A percentile compares a stretch with the other conserved stretches of the same genome.
These are phyloP conservation scores for Eremobia ochroleuca DNA, from an alignment of 2,888 invertebrate species.

Conservation along the genomic window DNA sequence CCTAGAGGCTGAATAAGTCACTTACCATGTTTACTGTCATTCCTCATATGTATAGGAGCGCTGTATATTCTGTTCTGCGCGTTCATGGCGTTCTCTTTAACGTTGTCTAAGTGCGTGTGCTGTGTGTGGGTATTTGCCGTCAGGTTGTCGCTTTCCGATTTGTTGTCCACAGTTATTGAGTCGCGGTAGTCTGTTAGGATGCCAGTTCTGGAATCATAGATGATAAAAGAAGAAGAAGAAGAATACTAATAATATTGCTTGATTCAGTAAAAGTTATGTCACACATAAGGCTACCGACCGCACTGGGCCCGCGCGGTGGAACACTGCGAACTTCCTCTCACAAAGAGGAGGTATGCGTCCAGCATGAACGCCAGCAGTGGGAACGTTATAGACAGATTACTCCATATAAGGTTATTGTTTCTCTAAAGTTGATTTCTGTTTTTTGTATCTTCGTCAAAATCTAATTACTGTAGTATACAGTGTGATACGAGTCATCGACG, in stretches of 20 bases:
- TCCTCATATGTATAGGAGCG: slow-evolving; percentile 87
- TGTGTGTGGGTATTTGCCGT: slow-evolving; percentile 85
- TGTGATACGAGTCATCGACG: no score
- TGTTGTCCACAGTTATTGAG: slow-evolving; percentile 86
- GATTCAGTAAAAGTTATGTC: background rate
- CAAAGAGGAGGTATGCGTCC: background rate
- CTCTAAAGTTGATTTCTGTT: background rate
- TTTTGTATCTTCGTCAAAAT: background rate
- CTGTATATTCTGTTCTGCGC: slow-evolving; percentile 87
- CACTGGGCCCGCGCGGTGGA: background rate
- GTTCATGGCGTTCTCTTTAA: slow-evolving; percentile 81
- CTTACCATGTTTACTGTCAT: slow-evolving; percentile 87
- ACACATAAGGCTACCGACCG: no score
- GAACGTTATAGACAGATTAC: background rate
- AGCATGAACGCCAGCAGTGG: background rate
- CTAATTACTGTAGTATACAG: background rate
- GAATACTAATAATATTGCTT: background rate
- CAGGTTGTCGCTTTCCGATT: slow-evolving; percentile 86
- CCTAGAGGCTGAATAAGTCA: background rate
- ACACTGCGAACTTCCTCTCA: background rate
- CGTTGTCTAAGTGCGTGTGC: slow-evolving; percentile 83
- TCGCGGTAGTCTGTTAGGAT: slow-evolving; percentile 85
- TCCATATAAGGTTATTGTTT: background rate
- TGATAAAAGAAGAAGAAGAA: no score
- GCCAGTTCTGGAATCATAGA: slow-evolving; percentile 76